Evolutionary conservation across 2,113 vertebrate species (phyloP).

Genomic region (Anseranas semipalmata): DNA sequence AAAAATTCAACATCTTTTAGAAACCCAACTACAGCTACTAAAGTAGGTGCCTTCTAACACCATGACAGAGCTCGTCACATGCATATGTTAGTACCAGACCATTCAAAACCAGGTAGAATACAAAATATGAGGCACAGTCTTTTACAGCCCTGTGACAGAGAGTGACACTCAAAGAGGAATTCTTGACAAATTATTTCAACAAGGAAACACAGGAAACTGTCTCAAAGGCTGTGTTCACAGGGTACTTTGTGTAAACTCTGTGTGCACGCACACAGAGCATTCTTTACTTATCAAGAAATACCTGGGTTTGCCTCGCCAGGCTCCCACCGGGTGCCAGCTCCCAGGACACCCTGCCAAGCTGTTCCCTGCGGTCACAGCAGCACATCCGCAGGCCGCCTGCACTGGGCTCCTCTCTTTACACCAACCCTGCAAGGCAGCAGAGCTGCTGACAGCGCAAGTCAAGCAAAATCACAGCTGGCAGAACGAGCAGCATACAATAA

Average conservation of each 20-base stretch:
- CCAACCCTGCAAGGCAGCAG: neutral
- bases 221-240: neutral
- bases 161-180: neutral
- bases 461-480: slow-evolving; percentile 3
- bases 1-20: neutral
- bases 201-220: neutral
- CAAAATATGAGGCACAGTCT: neutral
- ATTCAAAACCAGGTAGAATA: neutral
- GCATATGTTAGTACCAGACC: neutral
- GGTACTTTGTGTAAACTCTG: neutral
- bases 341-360: neutral
- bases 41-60: neutral
- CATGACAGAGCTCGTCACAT: neutral
- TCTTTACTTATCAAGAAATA: neutral
- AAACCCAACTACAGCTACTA: neutral
- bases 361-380: neutral
- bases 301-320: neutral
- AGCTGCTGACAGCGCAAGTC: neutral
- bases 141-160: neutral
- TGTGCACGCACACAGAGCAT: neutral
- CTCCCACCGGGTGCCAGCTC: neutral
- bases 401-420: neutral
- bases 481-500: neutral
- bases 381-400: neutral
- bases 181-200: neutral